These are phyloP conservation scores for Delphinus delphis DNA, from an alignment of 2,113 vertebrate species.

Conservation along the genomic window DNA sequence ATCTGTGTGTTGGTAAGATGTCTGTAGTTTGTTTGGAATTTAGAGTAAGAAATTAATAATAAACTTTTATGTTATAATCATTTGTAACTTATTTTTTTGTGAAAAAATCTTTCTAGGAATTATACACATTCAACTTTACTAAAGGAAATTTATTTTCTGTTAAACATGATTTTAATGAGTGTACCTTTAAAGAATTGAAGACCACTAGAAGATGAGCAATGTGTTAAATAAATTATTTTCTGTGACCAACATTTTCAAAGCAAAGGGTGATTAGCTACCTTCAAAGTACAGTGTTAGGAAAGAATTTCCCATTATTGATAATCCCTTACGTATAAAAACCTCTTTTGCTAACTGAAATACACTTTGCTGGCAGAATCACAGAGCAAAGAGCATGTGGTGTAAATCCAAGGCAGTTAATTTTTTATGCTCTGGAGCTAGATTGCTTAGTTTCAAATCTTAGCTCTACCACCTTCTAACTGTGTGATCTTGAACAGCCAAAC, in stretches of 20 bases:
- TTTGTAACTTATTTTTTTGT: constrained; percentile 28
- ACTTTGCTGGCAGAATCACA: not conserved
- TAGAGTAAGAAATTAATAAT: not conserved
- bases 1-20: not conserved
- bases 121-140: not conserved
- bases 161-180: not conserved
- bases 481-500: not conserved
- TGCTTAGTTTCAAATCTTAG: not conserved
- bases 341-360: not conserved
- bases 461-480: not conserved
- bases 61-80: not conserved
- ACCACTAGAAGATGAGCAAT: not conserved
- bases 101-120: constrained; percentile 16
- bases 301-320: not conserved
- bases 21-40: constrained; percentile 5
- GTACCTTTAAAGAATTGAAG: not conserved
- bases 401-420: not conserved
- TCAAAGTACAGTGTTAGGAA: not conserved
- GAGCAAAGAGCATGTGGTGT: not conserved
- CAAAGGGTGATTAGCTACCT: not conserved
- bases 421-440: not conserved
- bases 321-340: not conserved
- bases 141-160: constrained; percentile 17
- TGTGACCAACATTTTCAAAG: not conserved
- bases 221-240: not conserved